A percentile compares a stretch with the other conserved stretches of the same genome.
Conservation (phyloP, 2,797 vertebrate genomes). For the Molothrus aeneus region DNA sequence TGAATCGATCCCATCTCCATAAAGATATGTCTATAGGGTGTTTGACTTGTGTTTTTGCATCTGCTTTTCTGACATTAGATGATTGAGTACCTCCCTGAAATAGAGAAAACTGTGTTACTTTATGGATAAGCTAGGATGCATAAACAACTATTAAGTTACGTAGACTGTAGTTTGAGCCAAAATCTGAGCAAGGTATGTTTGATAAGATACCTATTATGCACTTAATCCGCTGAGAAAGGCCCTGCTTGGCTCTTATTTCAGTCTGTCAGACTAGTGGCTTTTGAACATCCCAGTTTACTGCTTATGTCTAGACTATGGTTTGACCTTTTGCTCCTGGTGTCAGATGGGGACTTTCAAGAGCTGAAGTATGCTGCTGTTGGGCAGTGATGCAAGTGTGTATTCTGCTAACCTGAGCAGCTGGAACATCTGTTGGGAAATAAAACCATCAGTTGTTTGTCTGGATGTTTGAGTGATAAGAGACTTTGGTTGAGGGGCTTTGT, state of each 20-base stretch:
- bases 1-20: neutral
- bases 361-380: neutral
- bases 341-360: conserved; percentile 43
- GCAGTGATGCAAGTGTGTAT: neutral
- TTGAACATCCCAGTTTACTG: conserved; percentile 39
- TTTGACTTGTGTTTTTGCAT: neutral
- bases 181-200: neutral
- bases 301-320: conserved; percentile 59
- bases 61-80: neutral
- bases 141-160: neutral
- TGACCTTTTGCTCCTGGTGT: conserved; percentile 58
- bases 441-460: neutral
- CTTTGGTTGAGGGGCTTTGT: neutral
- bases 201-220: neutral
- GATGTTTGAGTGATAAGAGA: neutral
- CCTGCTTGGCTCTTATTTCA: neutral
- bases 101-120: neutral
- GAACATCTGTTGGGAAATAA: conserved; percentile 41
- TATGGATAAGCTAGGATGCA: neutral
- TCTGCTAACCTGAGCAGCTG: conserved; percentile 34
- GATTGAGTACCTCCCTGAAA: neutral
- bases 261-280: conserved; percentile 7
- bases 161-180: neutral
- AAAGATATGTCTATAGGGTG: neutral
- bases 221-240: neutral